Conservation (phyloP, 2,113 vertebrate species). For the Aspiorhynchus laticeps region DNA sequence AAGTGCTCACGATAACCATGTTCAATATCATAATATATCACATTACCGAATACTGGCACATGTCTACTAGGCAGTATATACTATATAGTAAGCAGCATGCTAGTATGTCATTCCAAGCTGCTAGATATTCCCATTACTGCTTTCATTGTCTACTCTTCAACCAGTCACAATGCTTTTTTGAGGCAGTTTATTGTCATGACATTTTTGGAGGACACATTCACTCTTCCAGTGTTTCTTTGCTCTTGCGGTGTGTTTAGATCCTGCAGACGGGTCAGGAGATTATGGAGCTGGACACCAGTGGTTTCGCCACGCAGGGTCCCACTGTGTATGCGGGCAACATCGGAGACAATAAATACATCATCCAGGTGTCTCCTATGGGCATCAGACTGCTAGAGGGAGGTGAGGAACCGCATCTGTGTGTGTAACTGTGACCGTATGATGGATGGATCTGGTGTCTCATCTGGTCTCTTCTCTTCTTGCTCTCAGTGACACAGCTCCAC, state of each 20-base stretch:
- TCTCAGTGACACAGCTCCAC: constrained; percentile 88
- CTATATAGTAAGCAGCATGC: no score
- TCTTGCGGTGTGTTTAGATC: constrained; percentile 74
- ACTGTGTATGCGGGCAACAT: constrained; percentile 92
- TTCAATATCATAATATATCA: no score
- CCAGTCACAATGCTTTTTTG: no score
- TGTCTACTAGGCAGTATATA: no score
- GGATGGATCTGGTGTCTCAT: neutral
- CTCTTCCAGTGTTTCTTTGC: no score
- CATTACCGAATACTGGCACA: no score
- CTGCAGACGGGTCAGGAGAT: constrained; percentile 95
- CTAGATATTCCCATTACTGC: no score
- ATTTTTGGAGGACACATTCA: no score
- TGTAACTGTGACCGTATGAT: neutral
- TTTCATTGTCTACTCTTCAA: no score
- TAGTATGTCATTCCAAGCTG: no score
- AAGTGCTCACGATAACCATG: no score
- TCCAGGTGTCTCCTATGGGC: constrained; percentile 91
- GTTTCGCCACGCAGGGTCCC: constrained; percentile 91
- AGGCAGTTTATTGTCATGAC: no score
- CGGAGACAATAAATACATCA: constrained; percentile 90
- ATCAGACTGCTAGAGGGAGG: constrained; percentile 91
- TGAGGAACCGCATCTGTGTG: constrained; percentile 54
- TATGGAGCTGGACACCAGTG: constrained; percentile 95
- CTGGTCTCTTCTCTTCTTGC: neutral